Percentiles rank a stretch among this genome's conserved stretches.
Conservation (phyloP, 2,888 invertebrate genomes). For the Drosophila barbarae region DNA sequence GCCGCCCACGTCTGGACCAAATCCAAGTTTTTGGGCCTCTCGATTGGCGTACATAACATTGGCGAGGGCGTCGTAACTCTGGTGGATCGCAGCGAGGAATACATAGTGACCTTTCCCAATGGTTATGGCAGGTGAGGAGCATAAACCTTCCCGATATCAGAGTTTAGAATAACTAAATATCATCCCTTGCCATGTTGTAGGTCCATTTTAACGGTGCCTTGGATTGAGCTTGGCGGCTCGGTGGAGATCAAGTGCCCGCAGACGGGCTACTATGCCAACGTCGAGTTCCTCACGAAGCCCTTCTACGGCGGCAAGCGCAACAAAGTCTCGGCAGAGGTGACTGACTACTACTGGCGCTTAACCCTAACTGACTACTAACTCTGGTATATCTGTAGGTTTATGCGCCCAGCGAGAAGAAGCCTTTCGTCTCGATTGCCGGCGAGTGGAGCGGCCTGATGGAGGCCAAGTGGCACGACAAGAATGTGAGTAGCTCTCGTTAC, state of each 20-base stretch:
- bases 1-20: constrained; percentile 99
- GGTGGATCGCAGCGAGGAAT: constrained; percentile 94
- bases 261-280: constrained; percentile 93
- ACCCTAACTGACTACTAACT: neutral
- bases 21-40: constrained; percentile 98
- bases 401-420: constrained; percentile 91
- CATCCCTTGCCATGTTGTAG: constrained; percentile 79
- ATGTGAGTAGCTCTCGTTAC: constrained; percentile 66
- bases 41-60: constrained; percentile 98
- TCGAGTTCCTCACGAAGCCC: constrained; percentile 98
- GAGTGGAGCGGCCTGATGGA: constrained; percentile 99
- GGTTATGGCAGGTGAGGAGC: constrained; percentile 92
- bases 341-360: constrained; percentile 16
- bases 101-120: constrained; percentile 97
- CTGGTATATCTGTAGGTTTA: constrained; percentile 76
- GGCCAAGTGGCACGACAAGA: constrained; percentile 89
- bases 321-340: constrained; percentile 90
- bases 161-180: neutral
- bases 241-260: constrained; percentile 94
- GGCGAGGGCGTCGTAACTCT: constrained; percentile 96
- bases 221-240: constrained; percentile 98
- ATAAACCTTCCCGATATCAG: fast-evolving
- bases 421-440: constrained; percentile 92
- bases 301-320: constrained; percentile 98
- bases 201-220: constrained; percentile 97